Evolutionary conservation across 2,888 invertebrate genomes (phyloP).

Genomic region (Hofmannophila pseudospretella): DNA sequence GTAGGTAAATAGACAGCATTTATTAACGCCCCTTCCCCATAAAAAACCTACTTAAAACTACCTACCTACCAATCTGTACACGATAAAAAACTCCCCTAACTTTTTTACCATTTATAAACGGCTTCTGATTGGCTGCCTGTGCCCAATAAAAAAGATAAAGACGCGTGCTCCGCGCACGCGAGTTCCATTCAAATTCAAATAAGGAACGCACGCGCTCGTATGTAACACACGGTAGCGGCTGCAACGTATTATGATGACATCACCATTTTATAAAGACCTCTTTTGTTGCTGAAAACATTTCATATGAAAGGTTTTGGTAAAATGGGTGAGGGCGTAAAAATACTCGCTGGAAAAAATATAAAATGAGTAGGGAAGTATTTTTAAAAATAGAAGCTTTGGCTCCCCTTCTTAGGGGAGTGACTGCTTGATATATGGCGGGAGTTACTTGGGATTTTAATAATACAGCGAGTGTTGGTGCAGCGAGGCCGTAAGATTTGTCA

Average conservation of each 20-base stretch:
- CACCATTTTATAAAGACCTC: conserved; percentile 46
- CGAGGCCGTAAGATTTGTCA: conserved; percentile 76
- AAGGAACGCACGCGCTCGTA: conserved; percentile 61
- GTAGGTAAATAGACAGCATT: conserved; percentile 7
- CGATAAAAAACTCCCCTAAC: conserved; percentile 58
- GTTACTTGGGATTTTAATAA: conserved; percentile 76
- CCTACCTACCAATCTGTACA: conserved; percentile 15
- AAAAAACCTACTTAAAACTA: conserved; percentile 36
- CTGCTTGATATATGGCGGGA: conserved; percentile 69
- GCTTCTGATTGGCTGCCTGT: conserved; percentile 51
- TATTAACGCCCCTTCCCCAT: conserved; percentile 44
- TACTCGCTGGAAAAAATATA: conserved; percentile 72
- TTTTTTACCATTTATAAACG: conserved; percentile 53
- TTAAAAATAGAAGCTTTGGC: conserved; percentile 60
- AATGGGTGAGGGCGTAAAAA: conserved; percentile 55
- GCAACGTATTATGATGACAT: conserved; percentile 65
- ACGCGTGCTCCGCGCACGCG: conserved; percentile 59
- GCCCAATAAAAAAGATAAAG: conserved; percentile 69
- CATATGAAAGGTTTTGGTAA: conserved; percentile 21
- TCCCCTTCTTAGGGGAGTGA: conserved; percentile 63
- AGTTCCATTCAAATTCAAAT: conserved; percentile 43
- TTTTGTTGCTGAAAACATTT: conserved; percentile 14
- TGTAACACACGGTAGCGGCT: conserved; percentile 57
- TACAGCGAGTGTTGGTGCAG: conserved; percentile 71
- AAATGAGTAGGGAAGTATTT: conserved; percentile 72